phyloP scores from a whole-genome alignment of 2,888 invertebrate genomes.

The Xestobium rufovillosum region DNA sequence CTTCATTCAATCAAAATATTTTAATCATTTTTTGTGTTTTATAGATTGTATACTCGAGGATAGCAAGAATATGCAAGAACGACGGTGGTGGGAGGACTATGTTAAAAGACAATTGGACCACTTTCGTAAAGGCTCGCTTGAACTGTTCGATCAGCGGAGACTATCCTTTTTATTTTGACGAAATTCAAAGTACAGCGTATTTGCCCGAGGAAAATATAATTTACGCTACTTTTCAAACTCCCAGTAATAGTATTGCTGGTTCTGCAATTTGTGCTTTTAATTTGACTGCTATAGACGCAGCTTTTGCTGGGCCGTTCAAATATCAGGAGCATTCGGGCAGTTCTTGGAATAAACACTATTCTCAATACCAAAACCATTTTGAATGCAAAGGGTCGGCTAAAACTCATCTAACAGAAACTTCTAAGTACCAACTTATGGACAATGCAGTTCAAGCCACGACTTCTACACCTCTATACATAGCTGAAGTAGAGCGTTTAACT shows the following conservation, averaged over 20 bases:
- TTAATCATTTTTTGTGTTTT: conserved; percentile 1
- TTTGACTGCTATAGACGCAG: conserved; percentile 68
- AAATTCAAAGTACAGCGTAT: conserved; percentile 79
- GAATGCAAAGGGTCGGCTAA: conserved; percentile 48
- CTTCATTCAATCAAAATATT: conserved; percentile 3
- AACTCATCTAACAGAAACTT: conserved; percentile 51
- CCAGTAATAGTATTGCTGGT: conserved; percentile 80
- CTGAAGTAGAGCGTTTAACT: conserved; percentile 63
- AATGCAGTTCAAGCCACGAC: conserved; percentile 71
- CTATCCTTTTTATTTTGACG: conserved; percentile 81
- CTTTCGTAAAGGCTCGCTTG: conserved; percentile 77
- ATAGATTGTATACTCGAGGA: conserved; percentile 82
- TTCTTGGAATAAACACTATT: conserved; percentile 66
- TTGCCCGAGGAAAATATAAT: conserved; percentile 67
- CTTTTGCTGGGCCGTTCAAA: conserved; percentile 82
- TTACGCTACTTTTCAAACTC: conserved; percentile 80
- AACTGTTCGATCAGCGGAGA: conserved; percentile 79
- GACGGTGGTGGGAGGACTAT: conserved; percentile 72
- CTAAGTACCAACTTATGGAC: conserved; percentile 82
- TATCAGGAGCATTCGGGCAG: conserved; percentile 69
- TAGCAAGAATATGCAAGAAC: conserved; percentile 86
- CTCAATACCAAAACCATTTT: conserved; percentile 53
- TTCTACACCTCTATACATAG: conserved; percentile 60
- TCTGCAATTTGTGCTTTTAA: conserved; percentile 90
- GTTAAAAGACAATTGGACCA: conserved; percentile 84